Percentiles rank a stretch among this genome's conserved stretches.
These are phyloP conservation scores for Acholoe squamosa DNA, from an alignment of 2,888 invertebrate genomes.

Conservation along the genomic window DNA sequence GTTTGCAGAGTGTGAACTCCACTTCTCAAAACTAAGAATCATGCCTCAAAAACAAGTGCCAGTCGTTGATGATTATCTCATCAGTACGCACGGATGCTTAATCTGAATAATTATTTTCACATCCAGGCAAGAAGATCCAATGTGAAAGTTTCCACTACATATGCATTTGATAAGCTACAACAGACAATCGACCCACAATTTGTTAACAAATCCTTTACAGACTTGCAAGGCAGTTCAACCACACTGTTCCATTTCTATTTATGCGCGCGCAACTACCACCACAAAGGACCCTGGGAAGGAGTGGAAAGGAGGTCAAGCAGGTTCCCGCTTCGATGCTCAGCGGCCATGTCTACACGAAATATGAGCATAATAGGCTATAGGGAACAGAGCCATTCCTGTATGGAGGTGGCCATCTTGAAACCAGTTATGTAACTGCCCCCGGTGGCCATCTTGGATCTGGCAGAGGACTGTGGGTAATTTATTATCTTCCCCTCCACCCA, in stretches of 20 bases:
- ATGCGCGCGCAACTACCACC: conserved; percentile 38
- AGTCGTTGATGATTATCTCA: neutral
- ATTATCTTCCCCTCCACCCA: too few relatives aligned
- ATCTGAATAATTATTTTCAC: neutral
- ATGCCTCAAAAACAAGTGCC: conserved; percentile 49
- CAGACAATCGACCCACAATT: conserved; percentile 22
- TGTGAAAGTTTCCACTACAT: neutral
- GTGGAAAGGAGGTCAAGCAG: conserved; percentile 44
- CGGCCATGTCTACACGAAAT: neutral
- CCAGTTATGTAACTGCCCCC: too few relatives aligned
- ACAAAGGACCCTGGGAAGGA: conserved; percentile 42
- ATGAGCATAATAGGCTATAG: too few relatives aligned
- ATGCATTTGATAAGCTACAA: neutral
- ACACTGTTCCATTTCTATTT: conserved; percentile 55
- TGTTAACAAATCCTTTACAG: conserved; percentile 32
- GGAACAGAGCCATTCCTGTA: too few relatives aligned
- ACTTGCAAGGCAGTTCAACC: conserved; percentile 12
- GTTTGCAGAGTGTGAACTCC: conserved; percentile 43
- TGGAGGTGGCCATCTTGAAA: too few relatives aligned
- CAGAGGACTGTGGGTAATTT: too few relatives aligned
- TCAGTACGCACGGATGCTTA: neutral
- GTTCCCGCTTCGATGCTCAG: conserved; percentile 23
- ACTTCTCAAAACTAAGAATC: conserved; percentile 30
- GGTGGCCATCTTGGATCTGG: too few relatives aligned
- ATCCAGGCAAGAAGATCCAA: neutral